A percentile compares a stretch with the other conserved stretches of the same genome.
Evolutionary conservation across 2,888 invertebrate genomes (phyloP).

Genomic region (Brenthis daphne): DNA sequence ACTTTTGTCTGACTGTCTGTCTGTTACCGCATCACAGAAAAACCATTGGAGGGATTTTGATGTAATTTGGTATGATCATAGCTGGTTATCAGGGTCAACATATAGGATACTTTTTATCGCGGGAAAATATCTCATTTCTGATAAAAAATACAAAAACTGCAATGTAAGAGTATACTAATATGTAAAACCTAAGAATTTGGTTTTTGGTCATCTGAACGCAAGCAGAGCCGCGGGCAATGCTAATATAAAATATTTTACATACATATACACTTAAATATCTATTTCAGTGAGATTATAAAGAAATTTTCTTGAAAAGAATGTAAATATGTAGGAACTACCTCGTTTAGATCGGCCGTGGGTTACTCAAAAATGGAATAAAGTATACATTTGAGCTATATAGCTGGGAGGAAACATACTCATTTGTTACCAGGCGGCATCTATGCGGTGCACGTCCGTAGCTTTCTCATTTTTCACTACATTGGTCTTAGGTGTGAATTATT

Average conservation of each 20-base stretch:
- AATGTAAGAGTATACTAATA: too few relatives aligned
- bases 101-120: too few relatives aligned
- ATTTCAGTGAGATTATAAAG: constrained; percentile 1
- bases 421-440: constrained; percentile 64
- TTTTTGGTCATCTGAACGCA: too few relatives aligned
- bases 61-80: too few relatives aligned
- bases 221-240: too few relatives aligned
- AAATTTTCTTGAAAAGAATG: background rate
- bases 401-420: constrained; percentile 64
- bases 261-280: background rate
- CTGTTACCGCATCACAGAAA: too few relatives aligned
- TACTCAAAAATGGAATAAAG: constrained; percentile 34
- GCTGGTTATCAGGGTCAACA: too few relatives aligned
- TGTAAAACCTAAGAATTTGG: too few relatives aligned
- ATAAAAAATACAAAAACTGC: too few relatives aligned
- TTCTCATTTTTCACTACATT: constrained; percentile 82
- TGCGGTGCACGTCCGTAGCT: constrained; percentile 72
- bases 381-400: constrained; percentile 21
- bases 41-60: too few relatives aligned
- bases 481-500: constrained; percentile 81
- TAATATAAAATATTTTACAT: background rate
- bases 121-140: too few relatives aligned
- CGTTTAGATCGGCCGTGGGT: constrained; percentile 11
- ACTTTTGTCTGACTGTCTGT: too few relatives aligned
- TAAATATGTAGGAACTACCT: constrained; percentile 15